Conservation (phyloP, 2,113 vertebrate species). For the Alectura lathami region DNA sequence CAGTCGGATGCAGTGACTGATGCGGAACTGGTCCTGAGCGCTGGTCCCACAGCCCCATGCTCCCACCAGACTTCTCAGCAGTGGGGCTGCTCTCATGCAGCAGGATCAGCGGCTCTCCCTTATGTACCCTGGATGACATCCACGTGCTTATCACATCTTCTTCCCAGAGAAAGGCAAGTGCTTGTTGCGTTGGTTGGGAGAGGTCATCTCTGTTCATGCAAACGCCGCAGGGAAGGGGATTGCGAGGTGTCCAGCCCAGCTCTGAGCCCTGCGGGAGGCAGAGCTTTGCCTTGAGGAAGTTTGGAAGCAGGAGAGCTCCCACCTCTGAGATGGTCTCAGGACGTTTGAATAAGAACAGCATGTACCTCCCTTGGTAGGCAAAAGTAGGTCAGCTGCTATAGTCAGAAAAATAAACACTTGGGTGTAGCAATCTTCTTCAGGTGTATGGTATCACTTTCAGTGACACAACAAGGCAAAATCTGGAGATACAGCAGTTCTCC, state of each 20-base stretch:
- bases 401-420: background rate
- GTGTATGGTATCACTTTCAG: background rate
- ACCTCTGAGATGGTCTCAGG: background rate
- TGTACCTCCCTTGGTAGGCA: background rate
- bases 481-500: constrained; percentile 14
- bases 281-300: background rate
- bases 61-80: background rate
- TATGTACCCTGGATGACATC: background rate
- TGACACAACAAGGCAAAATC: constrained; percentile 18
- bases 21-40: background rate
- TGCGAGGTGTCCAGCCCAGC: background rate
- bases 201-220: fast-evolving
- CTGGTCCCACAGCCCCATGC: background rate
- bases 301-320: background rate
- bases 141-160: background rate
- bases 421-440: constrained; percentile 21
- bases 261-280: background rate
- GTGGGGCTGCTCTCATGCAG: background rate
- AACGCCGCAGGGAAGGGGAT: background rate
- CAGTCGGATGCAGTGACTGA: background rate
- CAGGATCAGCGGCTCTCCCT: background rate
- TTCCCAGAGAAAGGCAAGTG: background rate
- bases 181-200: background rate
- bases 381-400: background rate
- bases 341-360: background rate